Base-by-base conservation (phyloP, 2,797 vertebrate genomes). In the Threskiornis aethiopicus region DNA sequence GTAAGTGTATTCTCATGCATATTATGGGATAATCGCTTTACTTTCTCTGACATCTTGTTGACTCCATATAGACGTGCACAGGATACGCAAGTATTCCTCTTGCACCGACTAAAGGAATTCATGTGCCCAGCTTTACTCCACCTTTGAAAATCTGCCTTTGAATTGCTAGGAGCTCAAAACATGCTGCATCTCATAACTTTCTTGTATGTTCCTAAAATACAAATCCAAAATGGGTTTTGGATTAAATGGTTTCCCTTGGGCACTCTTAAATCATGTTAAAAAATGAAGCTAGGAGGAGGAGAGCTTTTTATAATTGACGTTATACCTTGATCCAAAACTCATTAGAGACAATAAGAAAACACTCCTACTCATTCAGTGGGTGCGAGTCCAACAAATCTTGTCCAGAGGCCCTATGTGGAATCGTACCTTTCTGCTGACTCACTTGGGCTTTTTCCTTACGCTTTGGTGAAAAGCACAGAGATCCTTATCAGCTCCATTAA, bases 271-370 rank as follows among this genome's bases (percentile, higher is more conserved):
- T 96, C 89, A 84, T 7, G 17, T 82, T 73, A 39, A 89, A 89
- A 89, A 78, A 90, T 52, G 47, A 84, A 81, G 18, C 26, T 28
- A 42, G 21, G 39, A 31, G 31, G 47, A 90, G 47, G n/a, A 76
- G 49, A 70, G 15, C 0, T 0, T 79, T 93, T 88, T 84, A 84
- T 78, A 86, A 84, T 25, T 0, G 0, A 25, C 39, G 62, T 81
- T 94, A 83, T 85, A 84, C 71, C 64, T 70, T 29, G n/a, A 96
- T 97, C 86, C 90, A 87, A 93, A 96, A 55, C 70, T 70, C 92
- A 58, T 92, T 80, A 85, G 54, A 61, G 85, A 92, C 82, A 91
- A 47, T 25, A 84, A 65, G 87, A 87, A 90, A 95, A 76, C 46
- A 55, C 54, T 93, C 84, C 52, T n/a, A 52, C 88, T 92, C 39